phyloP scores from a whole-genome alignment of 2,797 vertebrate genomes.

The Poecile montanus region DNA sequence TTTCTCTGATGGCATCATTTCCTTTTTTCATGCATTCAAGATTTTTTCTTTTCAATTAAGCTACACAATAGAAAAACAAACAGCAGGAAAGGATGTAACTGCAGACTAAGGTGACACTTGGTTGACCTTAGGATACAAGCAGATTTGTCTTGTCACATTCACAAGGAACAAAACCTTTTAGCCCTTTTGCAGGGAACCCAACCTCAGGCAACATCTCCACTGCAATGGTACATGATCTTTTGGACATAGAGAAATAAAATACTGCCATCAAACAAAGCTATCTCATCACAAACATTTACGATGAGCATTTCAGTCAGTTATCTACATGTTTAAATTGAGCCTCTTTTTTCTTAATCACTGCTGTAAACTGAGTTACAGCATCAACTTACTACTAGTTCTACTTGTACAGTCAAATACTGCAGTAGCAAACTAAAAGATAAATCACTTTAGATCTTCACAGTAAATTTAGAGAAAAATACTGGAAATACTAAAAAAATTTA shows the following conservation, averaged over 20 bases:
- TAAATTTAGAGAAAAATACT: background rate
- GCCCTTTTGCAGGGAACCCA: background rate
- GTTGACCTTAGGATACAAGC: constrained; percentile 14
- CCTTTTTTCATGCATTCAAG: background rate
- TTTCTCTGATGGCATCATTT: constrained; percentile 39
- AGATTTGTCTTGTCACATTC: background rate
- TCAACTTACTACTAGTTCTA: background rate
- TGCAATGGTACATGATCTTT: background rate
- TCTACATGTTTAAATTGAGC: background rate
- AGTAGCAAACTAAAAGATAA: background rate
- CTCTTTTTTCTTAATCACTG: background rate
- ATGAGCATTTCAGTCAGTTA: background rate
- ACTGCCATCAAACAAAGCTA: background rate
- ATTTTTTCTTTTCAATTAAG: constrained; percentile 22
- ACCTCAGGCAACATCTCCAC: background rate
- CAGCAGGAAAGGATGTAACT: constrained; percentile 47
- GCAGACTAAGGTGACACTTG: constrained; percentile 2
- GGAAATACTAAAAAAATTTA: background rate
- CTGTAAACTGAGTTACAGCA: background rate
- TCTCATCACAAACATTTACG: background rate
- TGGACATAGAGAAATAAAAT: background rate
- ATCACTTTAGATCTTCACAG: background rate
- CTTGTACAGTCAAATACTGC: background rate
- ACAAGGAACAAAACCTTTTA: background rate
- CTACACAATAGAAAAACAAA: constrained; percentile 58